Conservation (phyloP, 2,888 invertebrate species). For the Hemithea aestivaria region DNA sequence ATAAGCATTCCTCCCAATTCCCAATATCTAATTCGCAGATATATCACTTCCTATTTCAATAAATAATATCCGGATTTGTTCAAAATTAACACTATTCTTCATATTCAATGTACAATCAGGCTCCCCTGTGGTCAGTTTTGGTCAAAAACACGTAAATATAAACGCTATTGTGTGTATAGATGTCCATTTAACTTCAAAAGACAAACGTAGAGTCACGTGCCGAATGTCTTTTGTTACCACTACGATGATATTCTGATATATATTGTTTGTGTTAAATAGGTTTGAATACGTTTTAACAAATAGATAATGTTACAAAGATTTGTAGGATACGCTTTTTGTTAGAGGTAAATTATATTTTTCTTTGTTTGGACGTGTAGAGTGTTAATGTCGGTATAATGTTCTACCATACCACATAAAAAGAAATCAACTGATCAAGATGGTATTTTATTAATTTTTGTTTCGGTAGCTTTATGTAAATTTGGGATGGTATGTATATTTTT, state of each 20-base stretch:
- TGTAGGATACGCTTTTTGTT: no score
- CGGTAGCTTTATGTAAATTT: no score
- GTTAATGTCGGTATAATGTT: no score
- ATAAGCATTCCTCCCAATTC: constrained; percentile 1
- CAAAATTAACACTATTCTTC: constrained; percentile 64
- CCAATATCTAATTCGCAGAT: constrained; percentile 11
- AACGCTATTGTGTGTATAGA: constrained; percentile 46
- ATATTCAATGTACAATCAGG: constrained; percentile 55
- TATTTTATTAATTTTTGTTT: no score
- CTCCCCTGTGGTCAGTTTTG: constrained; percentile 51
- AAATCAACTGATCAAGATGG: no score
- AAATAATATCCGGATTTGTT: constrained; percentile 35
- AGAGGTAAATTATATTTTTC: no score
- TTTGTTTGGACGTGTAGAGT: no score
- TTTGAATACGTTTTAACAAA: constrained; percentile 48
- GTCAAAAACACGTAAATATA: constrained; percentile 34
- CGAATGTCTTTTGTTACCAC: constrained; percentile 35
- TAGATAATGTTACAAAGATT: no score
- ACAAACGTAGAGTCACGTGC: constrained; percentile 43
- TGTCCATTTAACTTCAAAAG: constrained; percentile 42
- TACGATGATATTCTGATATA: constrained; percentile 38
- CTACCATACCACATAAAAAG: no score
- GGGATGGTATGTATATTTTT: no score
- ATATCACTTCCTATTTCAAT: constrained; percentile 5
- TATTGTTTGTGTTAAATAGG: constrained; percentile 45